phyloP scores from a whole-genome alignment of 2,113 vertebrate species.

The Jacana jacana region DNA sequence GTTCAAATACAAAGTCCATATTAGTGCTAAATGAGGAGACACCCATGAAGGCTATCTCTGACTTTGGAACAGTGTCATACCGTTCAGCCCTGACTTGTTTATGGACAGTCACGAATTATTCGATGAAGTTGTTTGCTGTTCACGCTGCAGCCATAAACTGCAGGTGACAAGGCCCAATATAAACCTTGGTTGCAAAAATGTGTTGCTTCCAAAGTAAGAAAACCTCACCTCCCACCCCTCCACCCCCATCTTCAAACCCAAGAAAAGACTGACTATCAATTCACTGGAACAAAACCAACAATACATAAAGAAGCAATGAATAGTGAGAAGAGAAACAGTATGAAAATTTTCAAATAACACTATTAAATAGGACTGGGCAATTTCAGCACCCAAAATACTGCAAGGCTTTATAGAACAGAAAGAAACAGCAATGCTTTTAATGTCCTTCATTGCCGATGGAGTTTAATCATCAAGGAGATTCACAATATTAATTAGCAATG shows the following conservation, averaged over 20 bases:
- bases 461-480: neutral
- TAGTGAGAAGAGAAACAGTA: neutral
- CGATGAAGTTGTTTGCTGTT: neutral
- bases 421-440: neutral
- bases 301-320: neutral
- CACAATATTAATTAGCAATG: neutral
- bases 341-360: neutral
- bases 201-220: neutral
- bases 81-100: neutral
- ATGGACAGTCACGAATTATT: neutral
- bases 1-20: neutral
- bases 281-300: neutral
- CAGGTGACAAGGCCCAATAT: neutral
- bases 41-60: neutral
- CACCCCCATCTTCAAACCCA: neutral
- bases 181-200: neutral
- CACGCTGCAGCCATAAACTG: neutral
- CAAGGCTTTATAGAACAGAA: neutral
- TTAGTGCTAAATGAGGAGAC: neutral
- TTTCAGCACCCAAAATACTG: neutral
- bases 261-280: neutral
- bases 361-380: neutral
- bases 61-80: neutral
- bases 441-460: neutral
- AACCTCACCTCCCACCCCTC: neutral